Conservation (phyloP, 37 sponge, comb jelly and placozoan species). For the Theonella swinhoei region DNA sequence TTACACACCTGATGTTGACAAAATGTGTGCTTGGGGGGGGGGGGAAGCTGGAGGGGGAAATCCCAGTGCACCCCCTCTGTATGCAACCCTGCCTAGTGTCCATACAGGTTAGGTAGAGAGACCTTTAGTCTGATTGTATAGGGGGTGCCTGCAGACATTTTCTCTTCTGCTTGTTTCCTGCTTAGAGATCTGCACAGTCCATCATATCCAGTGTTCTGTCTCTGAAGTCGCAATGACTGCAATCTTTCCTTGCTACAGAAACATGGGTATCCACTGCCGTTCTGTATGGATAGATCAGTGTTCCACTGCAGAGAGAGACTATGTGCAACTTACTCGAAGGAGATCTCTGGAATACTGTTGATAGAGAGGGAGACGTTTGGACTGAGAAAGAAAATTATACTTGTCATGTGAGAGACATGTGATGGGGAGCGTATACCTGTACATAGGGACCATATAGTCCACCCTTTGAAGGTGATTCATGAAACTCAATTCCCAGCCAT, state of each 20-base stretch:
- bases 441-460: slow-evolving; percentile 71
- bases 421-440: slow-evolving; percentile 44
- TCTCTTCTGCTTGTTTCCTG: slow-evolving; percentile 9
- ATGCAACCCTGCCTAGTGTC: not conserved
- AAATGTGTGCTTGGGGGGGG: not conserved
- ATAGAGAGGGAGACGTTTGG: slow-evolving; percentile 52
- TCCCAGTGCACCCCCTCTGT: too few species aligned
- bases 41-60: too few species aligned
- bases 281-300: too few species aligned
- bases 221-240: slow-evolving; percentile 21
- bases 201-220: slow-evolving; percentile 46
- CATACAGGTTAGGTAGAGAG: not conserved
- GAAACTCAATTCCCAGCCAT: slow-evolving; percentile 72
- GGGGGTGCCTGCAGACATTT: slow-evolving; percentile 30
- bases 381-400: slow-evolving; percentile 23
- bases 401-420: too few species aligned
- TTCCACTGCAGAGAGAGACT: not conserved
- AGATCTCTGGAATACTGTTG: slow-evolving; percentile 24
- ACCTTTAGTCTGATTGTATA: slow-evolving; percentile 70
- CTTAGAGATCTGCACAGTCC: slow-evolving; percentile 58
- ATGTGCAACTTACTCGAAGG: slow-evolving; percentile 5
- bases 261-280: slow-evolving; percentile 66
- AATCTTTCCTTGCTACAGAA: slow-evolving; percentile 78
- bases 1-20: too few species aligned
- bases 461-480: slow-evolving; percentile 67